Base-by-base conservation (phyloP, 35 echinoderm and acorn worm species). In the Diadema setosum region DNA sequence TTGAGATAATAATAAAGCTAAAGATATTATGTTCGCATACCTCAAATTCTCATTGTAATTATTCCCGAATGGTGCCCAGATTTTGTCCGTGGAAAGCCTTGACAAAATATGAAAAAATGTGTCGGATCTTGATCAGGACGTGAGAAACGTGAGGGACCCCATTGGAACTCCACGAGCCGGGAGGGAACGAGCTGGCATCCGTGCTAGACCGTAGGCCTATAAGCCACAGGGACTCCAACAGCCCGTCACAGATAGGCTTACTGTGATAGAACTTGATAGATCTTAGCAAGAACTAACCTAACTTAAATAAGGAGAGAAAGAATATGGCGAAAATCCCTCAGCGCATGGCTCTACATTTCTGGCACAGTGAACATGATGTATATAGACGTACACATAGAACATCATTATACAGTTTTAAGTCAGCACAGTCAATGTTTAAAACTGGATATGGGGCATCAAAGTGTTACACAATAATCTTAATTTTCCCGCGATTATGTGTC, bases 121-220 rank as follows among this genome's bases (percentile, higher is more conserved):
- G 80, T 48, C 80, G 49, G 44, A 82, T 44, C 80, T 46, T 82
- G 80, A 82, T 82, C 36, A 52, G 35, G 61, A 84, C 55, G 82
- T 84, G 82, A 61, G 50, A 84, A 84, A 61, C 27, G 82, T 84
- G 52, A 84, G 82, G 18, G 55, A 60, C 50, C 82, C 44, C 55
- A 84, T 84, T 55, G 61, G 82, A 84, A 84, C 82, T 46, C 61
- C 48, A 55, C 55, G 82, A 35, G 82, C 46, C 46, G 82, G 52
- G 82, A 60, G 46, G 82, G 55, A 65, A 58, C 23, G 17, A 25
- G 33, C 50, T 84, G 82, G 82, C 82, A 61, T 84, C 40, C 82
- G 14, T 84, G 82, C n/a, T 61, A 84, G 82, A 23, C 46, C 55
- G 45, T 15, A 55, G 82, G 82, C 82, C 48, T 84, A 34, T 69